Evolutionary conservation across 2,797 vertebrate genomes (phyloP), one percentile per base, ranked within the genome.

Genomic region (Eleutherodactylus coqui): DNA sequence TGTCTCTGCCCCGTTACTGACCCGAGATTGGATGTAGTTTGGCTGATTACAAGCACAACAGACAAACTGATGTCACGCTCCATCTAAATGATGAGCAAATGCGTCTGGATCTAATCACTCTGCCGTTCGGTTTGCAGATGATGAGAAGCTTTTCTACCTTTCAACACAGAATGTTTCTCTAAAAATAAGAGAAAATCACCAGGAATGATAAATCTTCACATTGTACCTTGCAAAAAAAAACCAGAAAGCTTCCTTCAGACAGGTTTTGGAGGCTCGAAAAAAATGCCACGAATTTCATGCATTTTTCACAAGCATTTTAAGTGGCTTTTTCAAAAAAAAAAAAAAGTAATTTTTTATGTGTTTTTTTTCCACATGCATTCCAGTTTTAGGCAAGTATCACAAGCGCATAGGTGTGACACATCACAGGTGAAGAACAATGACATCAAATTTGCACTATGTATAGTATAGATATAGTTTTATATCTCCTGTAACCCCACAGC

Each of bases 51-150:
- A 64, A 76, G 41, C 70, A 32, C 53, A 76, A 47, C 4, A 75
- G 69, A 53, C 41, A 75, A 47, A 32, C 55, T 84, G 82, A 76
- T 62, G 41, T 84, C 82, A 76, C 43, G 55, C 53, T 72, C 36
- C 4, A 4, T 49, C 45, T 24, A 62, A 76, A 76, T 29, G 1
- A 60, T 13, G 53, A 60, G 49, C 72, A 62, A 76, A 75, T 49
- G 53, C 36, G 45, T 64, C 82, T 84, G 82, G 51, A 75, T 76
- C 43, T 27, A 1, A 84, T 84, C 72, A 76, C 13, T 1, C 34
- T 0, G 53, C 32, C 3, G 78, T 70, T 82, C 64, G 72, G 27
- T 62, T 34, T 49, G 19, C 70, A 76, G 73, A 60, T 62, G 82
- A 51, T 58, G 27, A 55, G 29, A 38, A 45, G 11, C 6, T 55